Evolutionary conservation across 2,113 vertebrate species (phyloP).

Genomic region (Poicephalus gulielmi): DNA sequence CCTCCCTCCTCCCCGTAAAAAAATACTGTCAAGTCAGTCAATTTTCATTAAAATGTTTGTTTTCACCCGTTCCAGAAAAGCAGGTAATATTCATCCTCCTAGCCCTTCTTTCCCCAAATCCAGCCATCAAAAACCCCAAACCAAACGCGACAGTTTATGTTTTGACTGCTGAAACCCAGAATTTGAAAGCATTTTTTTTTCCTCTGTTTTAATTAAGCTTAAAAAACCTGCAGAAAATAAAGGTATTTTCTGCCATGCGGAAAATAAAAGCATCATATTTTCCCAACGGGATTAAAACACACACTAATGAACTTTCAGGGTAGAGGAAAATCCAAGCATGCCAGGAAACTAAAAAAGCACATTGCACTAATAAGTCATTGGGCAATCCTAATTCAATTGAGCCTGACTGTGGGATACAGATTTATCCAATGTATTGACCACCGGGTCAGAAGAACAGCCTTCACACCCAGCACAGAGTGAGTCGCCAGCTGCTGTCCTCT

Average conservation of each 20-base stretch:
- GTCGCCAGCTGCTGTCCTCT: not conserved
- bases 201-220: constrained; percentile 10
- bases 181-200: constrained; percentile 35
- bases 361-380: not conserved
- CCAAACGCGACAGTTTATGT: not conserved
- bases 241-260: not conserved
- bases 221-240: not conserved
- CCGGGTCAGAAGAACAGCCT: not conserved
- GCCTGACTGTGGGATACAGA: not conserved
- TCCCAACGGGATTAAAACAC: not conserved
- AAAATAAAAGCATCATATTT: constrained; percentile 2
- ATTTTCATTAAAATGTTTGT: constrained; percentile 22
- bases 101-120: not conserved
- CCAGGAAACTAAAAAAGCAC: not conserved
- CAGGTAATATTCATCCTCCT: constrained; percentile 17
- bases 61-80: not conserved
- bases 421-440: constrained; percentile 1
- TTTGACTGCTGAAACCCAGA: constrained; percentile 11
- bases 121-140: constrained; percentile 15
- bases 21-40: not conserved
- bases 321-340: not conserved
- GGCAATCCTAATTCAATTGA: constrained; percentile 10
- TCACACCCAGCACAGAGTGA: not conserved
- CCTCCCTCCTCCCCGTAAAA: not conserved
- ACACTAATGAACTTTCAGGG: not conserved